A percentile compares a stretch with the other conserved stretches of the same genome.
Conservation (phyloP, 2,888 invertebrate genomes). For the Sesia bembeciformis region DNA sequence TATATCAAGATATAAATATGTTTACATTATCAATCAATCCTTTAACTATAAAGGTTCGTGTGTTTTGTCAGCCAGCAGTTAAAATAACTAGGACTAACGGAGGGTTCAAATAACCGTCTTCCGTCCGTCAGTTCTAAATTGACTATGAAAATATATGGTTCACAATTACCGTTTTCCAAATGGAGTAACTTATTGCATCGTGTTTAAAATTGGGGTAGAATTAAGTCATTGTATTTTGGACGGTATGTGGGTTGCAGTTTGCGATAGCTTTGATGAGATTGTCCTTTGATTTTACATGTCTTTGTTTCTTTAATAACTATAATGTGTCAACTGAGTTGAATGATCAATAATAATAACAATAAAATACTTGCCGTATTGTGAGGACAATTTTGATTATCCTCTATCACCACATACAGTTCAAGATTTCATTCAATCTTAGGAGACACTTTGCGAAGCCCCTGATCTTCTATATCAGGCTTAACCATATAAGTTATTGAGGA, state of each 20-base stretch:
- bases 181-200: neutral
- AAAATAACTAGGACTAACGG: conserved; percentile 37
- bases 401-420: too few species aligned
- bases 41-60: conserved; percentile 17
- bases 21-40: conserved; percentile 18
- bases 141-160: neutral
- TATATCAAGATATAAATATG: neutral
- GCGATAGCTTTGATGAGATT: neutral
- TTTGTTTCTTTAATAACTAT: neutral
- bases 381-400: too few species aligned
- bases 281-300: neutral
- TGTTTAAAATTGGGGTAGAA: neutral
- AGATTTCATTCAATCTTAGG: too few species aligned
- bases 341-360: too few species aligned
- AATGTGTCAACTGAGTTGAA: too few species aligned
- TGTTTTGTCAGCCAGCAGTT: conserved; percentile 55
- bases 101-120: conserved; percentile 35
- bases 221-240: neutral
- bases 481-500: too few species aligned
- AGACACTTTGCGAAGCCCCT: too few species aligned
- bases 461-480: too few species aligned
- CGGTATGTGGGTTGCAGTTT: neutral
- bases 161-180: neutral
- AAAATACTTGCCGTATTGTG: too few species aligned
- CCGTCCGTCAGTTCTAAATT: conserved; percentile 23